A percentile compares a stretch with the other conserved stretches of the same genome.
Evolutionary conservation across 2,797 vertebrate species (phyloP).

Genomic region (Gymnothorax reevesii): DNA sequence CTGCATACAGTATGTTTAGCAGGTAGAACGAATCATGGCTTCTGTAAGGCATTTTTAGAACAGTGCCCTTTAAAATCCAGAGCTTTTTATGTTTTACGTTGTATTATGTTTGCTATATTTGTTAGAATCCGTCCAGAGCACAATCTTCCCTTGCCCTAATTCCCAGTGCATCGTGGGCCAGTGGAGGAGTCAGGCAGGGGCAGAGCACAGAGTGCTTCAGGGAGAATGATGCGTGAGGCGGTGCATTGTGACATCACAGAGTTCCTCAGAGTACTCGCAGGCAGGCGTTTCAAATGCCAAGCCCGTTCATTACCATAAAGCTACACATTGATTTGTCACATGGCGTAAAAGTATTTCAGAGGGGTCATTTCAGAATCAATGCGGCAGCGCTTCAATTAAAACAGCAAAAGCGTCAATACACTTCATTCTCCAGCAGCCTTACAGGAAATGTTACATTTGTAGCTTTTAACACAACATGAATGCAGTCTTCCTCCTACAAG

Average conservation of each 20-base stretch:
- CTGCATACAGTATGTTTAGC: background rate
- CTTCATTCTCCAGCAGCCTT: slow-evolving; percentile 60
- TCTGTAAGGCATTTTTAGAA: background rate
- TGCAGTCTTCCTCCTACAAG: background rate
- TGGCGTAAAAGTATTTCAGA: slow-evolving; percentile 51
- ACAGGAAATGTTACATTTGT: slow-evolving; percentile 31
- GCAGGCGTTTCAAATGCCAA: slow-evolving; percentile 54
- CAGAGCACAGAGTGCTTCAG: background rate
- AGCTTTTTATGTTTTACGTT: background rate
- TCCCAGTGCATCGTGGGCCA: slow-evolving; percentile 9
- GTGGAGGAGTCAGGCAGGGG: background rate
- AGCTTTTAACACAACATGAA: background rate
- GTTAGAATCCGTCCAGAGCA: slow-evolving; percentile 1
- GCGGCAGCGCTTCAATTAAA: slow-evolving; percentile 47
- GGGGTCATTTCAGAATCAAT: slow-evolving; percentile 56
- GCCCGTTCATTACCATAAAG: slow-evolving; percentile 61
- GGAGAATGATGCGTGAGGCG: background rate
- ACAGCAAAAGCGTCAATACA: slow-evolving; percentile 57
- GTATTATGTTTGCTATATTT: background rate
- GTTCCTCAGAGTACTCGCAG: slow-evolving; percentile 42
- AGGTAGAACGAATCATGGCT: background rate
- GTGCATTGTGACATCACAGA: slow-evolving; percentile 17
- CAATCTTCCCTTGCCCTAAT: slow-evolving; percentile 1
- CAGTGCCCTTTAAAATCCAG: background rate
- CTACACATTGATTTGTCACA: slow-evolving; percentile 60